Evolutionary conservation across 1,140 invertebrate genomes (phyloP).

Genomic region (Drosophila neocordata): DNA sequence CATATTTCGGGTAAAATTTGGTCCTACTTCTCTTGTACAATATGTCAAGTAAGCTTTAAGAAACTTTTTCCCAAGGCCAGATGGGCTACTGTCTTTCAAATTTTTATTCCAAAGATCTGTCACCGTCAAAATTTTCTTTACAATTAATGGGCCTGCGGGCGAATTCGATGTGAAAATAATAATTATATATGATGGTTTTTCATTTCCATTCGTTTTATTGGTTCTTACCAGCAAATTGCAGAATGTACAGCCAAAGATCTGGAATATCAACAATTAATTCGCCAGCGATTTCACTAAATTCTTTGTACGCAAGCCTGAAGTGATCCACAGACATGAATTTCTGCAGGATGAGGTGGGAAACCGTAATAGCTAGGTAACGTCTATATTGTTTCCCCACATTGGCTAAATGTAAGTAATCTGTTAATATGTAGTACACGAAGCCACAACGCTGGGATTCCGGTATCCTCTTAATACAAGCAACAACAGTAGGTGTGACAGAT

Average conservation of each 20-base stretch:
- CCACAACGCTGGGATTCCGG: constrained; percentile 58
- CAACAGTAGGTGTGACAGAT: constrained; percentile 27
- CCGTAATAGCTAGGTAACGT: constrained; percentile 77
- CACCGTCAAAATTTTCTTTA: constrained; percentile 83
- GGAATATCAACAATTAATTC: constrained; percentile 90
- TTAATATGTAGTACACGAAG: constrained; percentile 72
- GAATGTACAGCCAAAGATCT: constrained; percentile 88
- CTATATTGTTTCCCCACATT: constrained; percentile 78
- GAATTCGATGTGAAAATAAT: background rate
- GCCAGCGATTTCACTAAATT: constrained; percentile 85
- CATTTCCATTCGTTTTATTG: background rate
- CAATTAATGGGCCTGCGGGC: constrained; percentile 83
- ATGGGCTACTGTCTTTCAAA: constrained; percentile 74
- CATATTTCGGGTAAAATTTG: constrained; percentile 83
- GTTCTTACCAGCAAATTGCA: constrained; percentile 86
- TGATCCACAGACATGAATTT: constrained; percentile 78
- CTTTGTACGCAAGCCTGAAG: constrained; percentile 83
- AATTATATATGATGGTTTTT: background rate
- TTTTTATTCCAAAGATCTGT: constrained; percentile 83
- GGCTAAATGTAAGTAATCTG: constrained; percentile 82
- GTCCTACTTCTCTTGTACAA: constrained; percentile 83
- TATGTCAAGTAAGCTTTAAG: constrained; percentile 84
- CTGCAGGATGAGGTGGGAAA: constrained; percentile 78
- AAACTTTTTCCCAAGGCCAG: constrained; percentile 80
- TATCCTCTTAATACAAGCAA: constrained; percentile 60